These are phyloP conservation scores for Montipora foliosa DNA, from an alignment of 64 coral and sea anemone species.

Conservation along the genomic window DNA sequence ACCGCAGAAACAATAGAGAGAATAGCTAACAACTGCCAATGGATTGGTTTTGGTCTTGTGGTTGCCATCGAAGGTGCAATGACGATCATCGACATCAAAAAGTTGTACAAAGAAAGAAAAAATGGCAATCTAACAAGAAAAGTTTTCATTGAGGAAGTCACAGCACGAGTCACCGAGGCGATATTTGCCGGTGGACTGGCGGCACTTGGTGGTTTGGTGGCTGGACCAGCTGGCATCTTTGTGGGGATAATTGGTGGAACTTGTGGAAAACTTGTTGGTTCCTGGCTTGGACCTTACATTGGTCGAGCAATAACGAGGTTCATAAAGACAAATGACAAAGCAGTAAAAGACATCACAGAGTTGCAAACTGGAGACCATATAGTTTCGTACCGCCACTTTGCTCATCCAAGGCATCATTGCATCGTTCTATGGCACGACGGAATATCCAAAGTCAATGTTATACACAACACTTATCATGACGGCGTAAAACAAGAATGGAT, in stretches of 20 bases:
- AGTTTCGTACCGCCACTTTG: constrained; percentile 27
- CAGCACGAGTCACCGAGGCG: constrained; percentile 21
- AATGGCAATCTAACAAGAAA: constrained; percentile 15
- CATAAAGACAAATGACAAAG: constrained; percentile 40
- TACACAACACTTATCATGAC: constrained; percentile 40
- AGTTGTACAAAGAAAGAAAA: constrained; percentile 23
- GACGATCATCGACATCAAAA: constrained; percentile 31
- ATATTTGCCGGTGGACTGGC: constrained; percentile 21
- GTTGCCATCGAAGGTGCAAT: constrained; percentile 29
- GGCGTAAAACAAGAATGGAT: constrained; percentile 52
- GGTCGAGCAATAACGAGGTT: constrained; percentile 1
- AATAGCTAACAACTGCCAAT: constrained; percentile 9
- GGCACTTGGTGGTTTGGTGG: constrained; percentile 31
- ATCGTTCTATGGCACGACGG: constrained; percentile 50
- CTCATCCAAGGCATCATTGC: constrained; percentile 61
- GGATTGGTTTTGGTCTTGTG: constrained; percentile 52
- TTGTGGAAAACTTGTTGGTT: constrained; percentile 14
- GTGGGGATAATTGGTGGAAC: constrained; percentile 37
- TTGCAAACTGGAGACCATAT: constrained; percentile 57
- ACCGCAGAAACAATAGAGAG: constrained; percentile 23
- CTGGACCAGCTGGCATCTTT: background rate
- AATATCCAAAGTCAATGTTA: constrained; percentile 41
- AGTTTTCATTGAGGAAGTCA: constrained; percentile 42
- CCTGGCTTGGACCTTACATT: constrained; percentile 13
- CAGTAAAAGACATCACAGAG: constrained; percentile 22